Conservation (phyloP, 2,113 vertebrate genomes). For the Talpa occidentalis region DNA sequence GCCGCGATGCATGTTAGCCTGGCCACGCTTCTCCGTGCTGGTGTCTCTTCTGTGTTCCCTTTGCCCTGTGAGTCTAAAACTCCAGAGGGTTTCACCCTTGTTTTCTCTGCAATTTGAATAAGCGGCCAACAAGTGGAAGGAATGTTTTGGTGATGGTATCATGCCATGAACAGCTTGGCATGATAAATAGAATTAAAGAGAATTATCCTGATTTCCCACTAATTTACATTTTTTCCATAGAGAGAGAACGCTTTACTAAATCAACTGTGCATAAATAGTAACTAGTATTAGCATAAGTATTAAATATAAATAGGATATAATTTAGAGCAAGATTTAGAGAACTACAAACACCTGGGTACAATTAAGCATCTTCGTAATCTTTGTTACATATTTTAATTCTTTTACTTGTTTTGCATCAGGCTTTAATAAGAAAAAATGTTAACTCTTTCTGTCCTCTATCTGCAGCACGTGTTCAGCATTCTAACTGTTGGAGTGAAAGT, state of each 20-base stretch:
- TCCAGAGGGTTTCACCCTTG: background rate
- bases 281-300: constrained; percentile 73
- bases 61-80: background rate
- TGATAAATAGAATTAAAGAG: constrained; percentile 66
- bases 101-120: constrained; percentile 37
- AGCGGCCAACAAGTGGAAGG: constrained; percentile 2
- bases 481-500: background rate
- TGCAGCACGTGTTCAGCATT: background rate
- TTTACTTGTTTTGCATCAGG: constrained; percentile 52
- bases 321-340: constrained; percentile 65
- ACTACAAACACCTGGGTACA: constrained; percentile 67
- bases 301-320: constrained; percentile 72
- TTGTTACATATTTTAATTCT: constrained; percentile 56
- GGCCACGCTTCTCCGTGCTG: background rate
- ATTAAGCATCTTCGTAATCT: constrained; percentile 60
- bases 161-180: constrained; percentile 42
- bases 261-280: constrained; percentile 53
- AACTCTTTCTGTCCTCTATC: constrained; percentile 27
- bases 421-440: constrained; percentile 52
- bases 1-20: background rate
- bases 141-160: constrained; percentile 55
- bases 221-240: constrained; percentile 65
- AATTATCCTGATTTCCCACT: constrained; percentile 68
- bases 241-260: constrained; percentile 63
- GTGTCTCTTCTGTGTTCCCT: background rate